phyloP scores from a whole-genome alignment of 2,113 vertebrate species.

The Rostratula benghalensis region DNA sequence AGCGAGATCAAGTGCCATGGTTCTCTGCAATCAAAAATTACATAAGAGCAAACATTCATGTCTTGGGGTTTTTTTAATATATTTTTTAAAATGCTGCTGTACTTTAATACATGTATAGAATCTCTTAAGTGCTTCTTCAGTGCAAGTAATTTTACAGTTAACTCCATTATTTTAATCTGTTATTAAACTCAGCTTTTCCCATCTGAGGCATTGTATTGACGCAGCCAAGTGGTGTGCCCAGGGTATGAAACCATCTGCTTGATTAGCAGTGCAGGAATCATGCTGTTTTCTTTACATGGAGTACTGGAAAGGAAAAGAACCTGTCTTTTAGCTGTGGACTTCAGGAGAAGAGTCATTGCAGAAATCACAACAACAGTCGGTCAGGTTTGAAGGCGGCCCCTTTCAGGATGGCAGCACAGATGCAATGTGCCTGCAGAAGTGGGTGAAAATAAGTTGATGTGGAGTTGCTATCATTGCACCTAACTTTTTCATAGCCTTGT shows the following conservation, averaged over 20 bases:
- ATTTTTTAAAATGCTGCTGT: not conserved
- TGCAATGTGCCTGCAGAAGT: not conserved
- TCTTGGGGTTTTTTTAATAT: not conserved
- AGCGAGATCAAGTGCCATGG: not conserved
- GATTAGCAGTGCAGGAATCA: rapidly evolving
- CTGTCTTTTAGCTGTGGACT: not conserved
- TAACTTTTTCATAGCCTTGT: not conserved
- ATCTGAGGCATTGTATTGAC: not conserved
- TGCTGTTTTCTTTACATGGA: not conserved
- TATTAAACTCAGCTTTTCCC: not conserved
- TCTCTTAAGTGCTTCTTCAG: not conserved
- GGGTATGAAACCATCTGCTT: not conserved
- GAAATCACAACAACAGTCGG: not conserved
- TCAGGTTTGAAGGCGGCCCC: not conserved
- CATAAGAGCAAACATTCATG: not conserved
- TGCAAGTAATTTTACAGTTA: not conserved
- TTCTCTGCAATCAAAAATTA: not conserved
- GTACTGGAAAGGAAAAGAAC: not conserved
- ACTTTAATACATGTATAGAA: not conserved
- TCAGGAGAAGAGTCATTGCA: not conserved
- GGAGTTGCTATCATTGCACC: not conserved
- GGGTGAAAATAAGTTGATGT: not conserved
- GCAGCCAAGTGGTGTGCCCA: not conserved
- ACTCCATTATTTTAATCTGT: not conserved
- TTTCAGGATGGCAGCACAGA: not conserved